These are phyloP conservation scores for Drosophila vallismaia DNA, from an alignment of 2,888 invertebrate genomes.

Conservation along the genomic window DNA sequence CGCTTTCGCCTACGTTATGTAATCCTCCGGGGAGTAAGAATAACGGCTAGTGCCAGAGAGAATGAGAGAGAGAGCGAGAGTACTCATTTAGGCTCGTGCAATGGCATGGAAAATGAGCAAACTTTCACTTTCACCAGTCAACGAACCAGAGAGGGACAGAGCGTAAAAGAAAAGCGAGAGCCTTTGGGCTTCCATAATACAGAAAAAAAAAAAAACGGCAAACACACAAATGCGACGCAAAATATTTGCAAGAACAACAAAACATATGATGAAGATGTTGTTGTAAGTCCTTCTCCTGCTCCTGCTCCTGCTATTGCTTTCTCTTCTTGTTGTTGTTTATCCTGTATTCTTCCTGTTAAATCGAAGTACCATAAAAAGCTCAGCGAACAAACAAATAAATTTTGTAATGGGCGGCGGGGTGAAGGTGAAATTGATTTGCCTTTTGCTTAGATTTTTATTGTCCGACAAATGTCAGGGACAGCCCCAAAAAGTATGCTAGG, in stretches of 20 bases:
- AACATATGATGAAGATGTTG: slow-evolving; percentile 65
- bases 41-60: background rate
- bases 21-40: slow-evolving; percentile 44
- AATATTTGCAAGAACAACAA: slow-evolving; percentile 61
- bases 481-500: slow-evolving; percentile 42
- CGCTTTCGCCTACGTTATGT: slow-evolving; percentile 60
- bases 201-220: slow-evolving; percentile 24
- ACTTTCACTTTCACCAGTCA: slow-evolving; percentile 80
- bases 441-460: slow-evolving; percentile 45
- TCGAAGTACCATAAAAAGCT: slow-evolving; percentile 48
- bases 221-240: slow-evolving; percentile 63
- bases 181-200: slow-evolving; percentile 52
- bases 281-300: slow-evolving; percentile 7
- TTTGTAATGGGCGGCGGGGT: slow-evolving; percentile 34
- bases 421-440: slow-evolving; percentile 55
- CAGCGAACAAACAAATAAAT: slow-evolving; percentile 54
- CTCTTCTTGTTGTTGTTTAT: slow-evolving; percentile 15
- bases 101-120: slow-evolving; percentile 63
- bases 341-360: slow-evolving; percentile 29
- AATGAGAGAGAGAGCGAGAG: slow-evolving; percentile 23
- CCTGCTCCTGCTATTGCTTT: background rate
- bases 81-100: slow-evolving; percentile 62
- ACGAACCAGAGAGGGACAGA: slow-evolving; percentile 53
- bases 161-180: slow-evolving; percentile 20
- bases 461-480: slow-evolving; percentile 37